Evolutionary conservation across 2,888 invertebrate genomes (phyloP), one percentile per base, ranked within the genome.

Genomic region (Icerya purchasi): DNA sequence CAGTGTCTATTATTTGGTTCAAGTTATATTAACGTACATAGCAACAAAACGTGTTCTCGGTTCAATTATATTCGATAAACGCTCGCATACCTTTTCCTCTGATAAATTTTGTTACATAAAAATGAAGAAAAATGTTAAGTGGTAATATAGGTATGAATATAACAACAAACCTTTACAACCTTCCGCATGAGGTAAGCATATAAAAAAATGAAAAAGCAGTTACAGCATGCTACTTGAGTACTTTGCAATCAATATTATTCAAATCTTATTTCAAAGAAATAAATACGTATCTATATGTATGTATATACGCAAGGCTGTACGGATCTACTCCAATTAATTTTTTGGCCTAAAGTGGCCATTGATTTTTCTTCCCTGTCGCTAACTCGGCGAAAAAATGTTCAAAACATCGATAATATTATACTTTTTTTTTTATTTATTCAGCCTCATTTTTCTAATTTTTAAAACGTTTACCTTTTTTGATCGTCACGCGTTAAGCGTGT

Each of bases 101-200:
- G 10, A 24, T 8, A 22, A 8, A 24, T 25, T 25, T 24, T 25
- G 21, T 22, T 54, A 54, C 22, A 3, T 25, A 54, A 54, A 24
- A 14, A 54, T 36, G 3, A 25, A 54, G n/a, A 3, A 24, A 54
- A 3, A 18, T 53, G 22, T 56, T 56, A 56, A 49, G 56, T 50
- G 24, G 22, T 25, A 49, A 56, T 56, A 56, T 2, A 19, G 49
- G 36, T 49, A 58, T 53, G 25, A 54, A 54, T 54, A 36, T 20
- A 23, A 21, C 53, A 54, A 59, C 59, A 54, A 54, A 59, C 59
- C 59, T 59, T 54, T 54, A 54, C 22, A 22, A 53, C 59, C 59
- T 59, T 59, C 59, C 59, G 54, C 22, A 54, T n/a, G 19, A 50
- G n/a, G 50, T 24, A 59, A 59, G 59, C 59, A 22, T 21, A 54